Conservation (phyloP, 1,140 invertebrate genomes). For the Hirudo medicinalis region DNA sequence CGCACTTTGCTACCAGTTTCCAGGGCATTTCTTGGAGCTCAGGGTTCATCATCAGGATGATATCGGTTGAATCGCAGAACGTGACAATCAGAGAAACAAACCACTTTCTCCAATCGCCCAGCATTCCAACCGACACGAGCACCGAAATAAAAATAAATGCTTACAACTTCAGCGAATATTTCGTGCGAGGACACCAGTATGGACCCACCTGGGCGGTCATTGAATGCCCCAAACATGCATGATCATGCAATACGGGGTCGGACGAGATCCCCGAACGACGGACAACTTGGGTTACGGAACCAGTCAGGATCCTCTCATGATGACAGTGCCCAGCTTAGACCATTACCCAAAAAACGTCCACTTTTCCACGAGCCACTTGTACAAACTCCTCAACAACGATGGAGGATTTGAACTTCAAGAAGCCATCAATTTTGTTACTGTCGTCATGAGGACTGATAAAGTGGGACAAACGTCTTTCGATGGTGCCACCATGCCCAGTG, state of each 20-base stretch:
- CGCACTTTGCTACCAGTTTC: background rate
- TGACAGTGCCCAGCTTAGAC: background rate
- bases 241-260: background rate
- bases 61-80: background rate
- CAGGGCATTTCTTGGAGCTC: background rate
- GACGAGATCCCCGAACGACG: background rate
- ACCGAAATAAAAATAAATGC: too few species aligned
- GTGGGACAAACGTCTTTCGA: constrained; percentile 3
- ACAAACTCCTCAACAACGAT: background rate
- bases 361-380: constrained; percentile 10
- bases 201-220: background rate
- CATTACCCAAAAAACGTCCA: constrained; percentile 2
- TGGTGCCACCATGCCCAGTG: background rate
- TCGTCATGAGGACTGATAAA: background rate
- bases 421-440: background rate
- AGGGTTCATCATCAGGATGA: background rate
- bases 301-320: constrained; percentile 6
- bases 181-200: constrained; percentile 2
- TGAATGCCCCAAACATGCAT: background rate
- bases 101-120: background rate
- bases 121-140: background rate
- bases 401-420: background rate
- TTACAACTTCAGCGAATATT: too few species aligned
- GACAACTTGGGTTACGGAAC: background rate
- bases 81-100: background rate